A percentile compares a stretch with the other conserved stretches of the same genome.
Evolutionary conservation across 2,113 vertebrate genomes (phyloP).

Genomic region (Trachemys scripta): DNA sequence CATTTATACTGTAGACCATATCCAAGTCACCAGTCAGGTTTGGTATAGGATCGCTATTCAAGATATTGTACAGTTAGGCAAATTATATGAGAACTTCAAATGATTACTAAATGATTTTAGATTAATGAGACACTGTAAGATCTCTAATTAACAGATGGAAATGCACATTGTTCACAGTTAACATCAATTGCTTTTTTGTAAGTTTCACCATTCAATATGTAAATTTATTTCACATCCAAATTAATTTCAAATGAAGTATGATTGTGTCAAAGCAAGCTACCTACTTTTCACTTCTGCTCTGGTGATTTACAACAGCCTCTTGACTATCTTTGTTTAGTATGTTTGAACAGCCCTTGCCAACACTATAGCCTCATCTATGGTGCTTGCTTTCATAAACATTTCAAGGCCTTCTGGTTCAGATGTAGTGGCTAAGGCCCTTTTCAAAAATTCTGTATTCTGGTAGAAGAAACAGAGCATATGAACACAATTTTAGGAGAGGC

Average conservation of each 20-base stretch:
- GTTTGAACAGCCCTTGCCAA: neutral
- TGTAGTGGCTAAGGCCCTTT: fast-evolving
- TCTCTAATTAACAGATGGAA: neutral
- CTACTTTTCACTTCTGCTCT: neutral
- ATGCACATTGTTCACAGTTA: neutral
- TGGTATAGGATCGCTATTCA: neutral
- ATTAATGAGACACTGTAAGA: neutral
- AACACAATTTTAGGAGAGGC: neutral
- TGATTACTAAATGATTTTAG: neutral
- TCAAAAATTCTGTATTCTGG: neutral
- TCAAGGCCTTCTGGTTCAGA: neutral
- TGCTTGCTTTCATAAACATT: neutral
- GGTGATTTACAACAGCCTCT: neutral
- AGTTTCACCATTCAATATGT: neutral
- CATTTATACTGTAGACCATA: fast-evolving
- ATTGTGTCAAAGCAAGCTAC: neutral
- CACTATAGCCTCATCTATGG: fast-evolving
- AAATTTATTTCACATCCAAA: neutral
- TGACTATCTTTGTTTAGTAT: neutral
- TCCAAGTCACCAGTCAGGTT: neutral
- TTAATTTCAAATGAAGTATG: neutral
- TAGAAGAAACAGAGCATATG: neutral
- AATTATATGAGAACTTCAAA: neutral
- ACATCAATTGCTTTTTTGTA: neutral
- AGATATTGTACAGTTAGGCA: neutral